A percentile compares a stretch with the other conserved stretches of the same genome.
phyloP scores from a whole-genome alignment of 2,797 vertebrate species.

The Saguinus oedipus region DNA sequence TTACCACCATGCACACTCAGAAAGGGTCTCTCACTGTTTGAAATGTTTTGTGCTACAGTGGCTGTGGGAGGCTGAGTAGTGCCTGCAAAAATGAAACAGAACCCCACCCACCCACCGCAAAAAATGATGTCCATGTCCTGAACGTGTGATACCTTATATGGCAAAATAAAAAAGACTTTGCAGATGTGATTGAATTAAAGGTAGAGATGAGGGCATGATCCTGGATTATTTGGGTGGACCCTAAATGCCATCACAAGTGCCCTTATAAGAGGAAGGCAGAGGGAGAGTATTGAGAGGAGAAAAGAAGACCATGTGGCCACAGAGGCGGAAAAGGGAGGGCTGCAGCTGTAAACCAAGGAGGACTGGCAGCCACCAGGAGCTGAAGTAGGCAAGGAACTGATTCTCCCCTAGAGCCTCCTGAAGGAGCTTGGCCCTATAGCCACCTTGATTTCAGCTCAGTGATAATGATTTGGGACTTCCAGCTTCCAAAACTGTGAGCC shows the following conservation, averaged over 20 bases:
- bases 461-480: not conserved
- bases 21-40: not conserved
- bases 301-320: not conserved
- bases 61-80: not conserved
- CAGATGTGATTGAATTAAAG: not conserved
- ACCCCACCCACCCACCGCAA: not conserved
- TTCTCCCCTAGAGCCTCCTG: not conserved
- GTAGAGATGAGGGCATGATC: not conserved
- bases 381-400: not conserved
- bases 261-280: not conserved
- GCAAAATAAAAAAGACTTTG: not conserved
- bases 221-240: not conserved
- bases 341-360: not conserved
- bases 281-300: not conserved
- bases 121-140: not conserved
- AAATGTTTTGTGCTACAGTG: not conserved
- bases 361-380: not conserved
- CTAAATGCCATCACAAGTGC: not conserved
- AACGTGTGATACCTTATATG: not conserved
- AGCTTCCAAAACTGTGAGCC: not conserved
- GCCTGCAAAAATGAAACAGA: not conserved
- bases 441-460: not conserved
- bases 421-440: not conserved
- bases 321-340: not conserved
- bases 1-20: not conserved